Evolutionary conservation across 2,797 vertebrate species (phyloP), one percentile per base, ranked within the genome.

Genomic region (Aeoliscus strigatus): DNA sequence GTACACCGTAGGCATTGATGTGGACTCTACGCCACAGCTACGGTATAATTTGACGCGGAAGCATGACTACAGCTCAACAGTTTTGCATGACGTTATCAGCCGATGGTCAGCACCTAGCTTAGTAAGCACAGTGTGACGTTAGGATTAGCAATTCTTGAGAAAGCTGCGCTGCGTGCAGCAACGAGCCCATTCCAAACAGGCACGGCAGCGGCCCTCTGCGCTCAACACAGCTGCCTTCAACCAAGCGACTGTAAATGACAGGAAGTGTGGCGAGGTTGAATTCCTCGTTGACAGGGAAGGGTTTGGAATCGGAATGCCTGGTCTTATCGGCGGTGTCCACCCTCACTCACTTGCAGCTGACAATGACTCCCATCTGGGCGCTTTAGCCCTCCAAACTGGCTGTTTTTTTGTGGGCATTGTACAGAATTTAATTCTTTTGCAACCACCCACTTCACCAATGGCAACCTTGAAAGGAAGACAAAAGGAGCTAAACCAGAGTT

Each of bases 401-500:
- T 37, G 43, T 63, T 64, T 46, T 76, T 75, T 68, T 56, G 53
- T 55, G 26, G 27, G 58, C 60, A 57, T 50, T 66, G 67, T 56
- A 8, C 47, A 35, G 14, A 61, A 46, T 63, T 56, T 58, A 72
- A 82, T 87, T 85, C 77, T 77, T 83, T 66, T 14, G 35, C 70
- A 47, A 56, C 68, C 73, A 35, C 54, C 56, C 56, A 69, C 75
- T 75, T 82, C 83, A 80, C 82, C 81, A 83, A 63, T 9, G 69
- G 80, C 83, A 87, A 87, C 83, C 80, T 59, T 32, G 18, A 75
- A 71, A 52, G 82, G 71, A 77, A 79, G 79, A 84, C 77, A 82
- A 82, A 79, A 67, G 71, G 66, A 73, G 73, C 77, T 77, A 77
- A 78, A 81, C 64, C 45, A 1, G 45, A 79, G 72, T 73, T 30